phyloP scores from a whole-genome alignment of 2,113 vertebrate species.

The Chascanopsetta lugubris region DNA sequence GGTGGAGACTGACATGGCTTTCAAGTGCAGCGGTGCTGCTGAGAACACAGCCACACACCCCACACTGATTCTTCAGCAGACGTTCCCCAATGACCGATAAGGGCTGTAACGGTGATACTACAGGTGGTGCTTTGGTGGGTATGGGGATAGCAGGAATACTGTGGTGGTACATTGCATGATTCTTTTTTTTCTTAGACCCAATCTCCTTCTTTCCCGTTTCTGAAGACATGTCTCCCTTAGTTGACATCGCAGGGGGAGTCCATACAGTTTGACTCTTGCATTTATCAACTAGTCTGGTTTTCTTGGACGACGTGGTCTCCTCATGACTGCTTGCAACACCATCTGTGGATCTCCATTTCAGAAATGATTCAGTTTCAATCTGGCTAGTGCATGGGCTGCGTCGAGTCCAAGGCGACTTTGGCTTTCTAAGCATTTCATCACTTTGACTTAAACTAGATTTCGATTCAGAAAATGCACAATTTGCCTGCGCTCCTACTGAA shows the following conservation, averaged over 20 bases:
- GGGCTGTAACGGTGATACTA: constrained; percentile 66
- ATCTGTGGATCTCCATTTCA: background rate
- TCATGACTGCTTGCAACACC: background rate
- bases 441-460: constrained; percentile 4
- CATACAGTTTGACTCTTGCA: constrained; percentile 34
- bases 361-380: constrained; percentile 16
- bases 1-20: constrained; percentile 76
- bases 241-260: constrained; percentile 41
- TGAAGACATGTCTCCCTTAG: background rate
- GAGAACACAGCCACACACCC: constrained; percentile 75
- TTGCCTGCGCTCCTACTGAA: background rate
- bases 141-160: constrained; percentile 28
- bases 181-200: background rate
- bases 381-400: background rate
- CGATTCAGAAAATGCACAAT: background rate
- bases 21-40: constrained; percentile 70
- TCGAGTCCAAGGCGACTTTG: constrained; percentile 1
- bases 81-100: constrained; percentile 58
- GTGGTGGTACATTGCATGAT: background rate
- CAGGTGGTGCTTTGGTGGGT: constrained; percentile 24
- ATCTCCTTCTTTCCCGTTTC: constrained; percentile 12
- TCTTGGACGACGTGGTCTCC: constrained; percentile 21
- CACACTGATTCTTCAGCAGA: constrained; percentile 75
- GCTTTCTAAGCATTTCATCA: background rate
- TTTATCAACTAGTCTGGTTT: constrained; percentile 29